Evolutionary conservation across 1,140 invertebrate species (phyloP), one percentile per base, ranked within the genome.

Genomic region (Eurytemora carolleeae): DNA sequence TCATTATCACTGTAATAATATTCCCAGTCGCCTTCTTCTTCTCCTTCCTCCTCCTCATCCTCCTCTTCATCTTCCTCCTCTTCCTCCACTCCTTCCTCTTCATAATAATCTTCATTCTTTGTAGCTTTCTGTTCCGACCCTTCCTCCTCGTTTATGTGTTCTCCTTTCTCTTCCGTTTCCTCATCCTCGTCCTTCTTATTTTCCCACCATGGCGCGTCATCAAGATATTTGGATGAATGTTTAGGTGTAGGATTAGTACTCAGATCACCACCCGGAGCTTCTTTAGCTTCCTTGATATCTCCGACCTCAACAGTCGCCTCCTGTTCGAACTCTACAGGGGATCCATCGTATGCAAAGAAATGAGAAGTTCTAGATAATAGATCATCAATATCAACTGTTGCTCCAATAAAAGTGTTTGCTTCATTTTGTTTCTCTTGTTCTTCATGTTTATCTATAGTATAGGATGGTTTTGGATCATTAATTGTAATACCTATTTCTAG

Each of bases 1-100:
- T 61, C 59, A 3, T 31, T 53, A 17, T 61, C 59, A 2, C 19
- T 44, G 59, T 61, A 61, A 61, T 61, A 61, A 18, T 61, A 31
- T 53, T 53, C 53, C n/a, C 55, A 31, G 21, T 53, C 26, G 2
- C 55, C 59, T 22, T 54, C 59, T 23, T 61, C 59, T 1, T 44
- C 24, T 24, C 55, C 59, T 18, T 24, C 31, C 2, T 55, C 59
- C 18, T 54, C 59, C 17, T 61, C 16, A 55, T 61, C 31, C 2
- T 19, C 31, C 53, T 61, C 59, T 20, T 61, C 59, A 18, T n/a
- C 18, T n/a, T 61, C 18, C 2, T 61, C 59, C 19, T 61, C 59
- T 1, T 59, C 31, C 18, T 18, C 58, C 1, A 21, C 53, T 19
- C 53, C 53, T 18, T 18, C 21, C 21, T 19, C 18, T 3, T 54